Evolutionary conservation across 2,797 vertebrate genomes (phyloP).

Genomic region (Mallotus villosus): DNA sequence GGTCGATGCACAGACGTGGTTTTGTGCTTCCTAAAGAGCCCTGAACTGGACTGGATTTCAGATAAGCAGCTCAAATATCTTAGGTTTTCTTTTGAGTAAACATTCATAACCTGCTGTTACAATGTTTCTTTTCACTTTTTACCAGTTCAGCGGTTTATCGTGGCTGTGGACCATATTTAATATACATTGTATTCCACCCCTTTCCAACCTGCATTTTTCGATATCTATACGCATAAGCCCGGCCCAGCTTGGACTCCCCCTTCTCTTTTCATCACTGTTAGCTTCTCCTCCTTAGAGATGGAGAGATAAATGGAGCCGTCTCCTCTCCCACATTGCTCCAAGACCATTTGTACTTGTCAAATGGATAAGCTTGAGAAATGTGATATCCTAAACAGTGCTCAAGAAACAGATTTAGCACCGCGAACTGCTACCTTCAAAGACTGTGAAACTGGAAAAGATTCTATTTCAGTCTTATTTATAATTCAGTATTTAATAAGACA

Average conservation of each 20-base stretch:
- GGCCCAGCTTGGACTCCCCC: neutral
- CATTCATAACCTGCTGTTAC: neutral
- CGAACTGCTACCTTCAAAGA: neutral
- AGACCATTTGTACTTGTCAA: slow-evolving; percentile 7
- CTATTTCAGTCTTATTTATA: slow-evolving; percentile 8
- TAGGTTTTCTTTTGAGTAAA: neutral
- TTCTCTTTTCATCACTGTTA: neutral
- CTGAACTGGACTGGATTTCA: too few relatives aligned
- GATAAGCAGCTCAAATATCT: neutral
- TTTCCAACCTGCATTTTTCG: neutral
- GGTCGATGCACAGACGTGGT: neutral
- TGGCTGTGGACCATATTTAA: too few relatives aligned
- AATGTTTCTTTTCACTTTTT: too few relatives aligned
- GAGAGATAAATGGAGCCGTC: neutral
- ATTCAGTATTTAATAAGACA: neutral
- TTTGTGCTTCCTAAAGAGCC: too few relatives aligned
- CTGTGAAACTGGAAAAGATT: neutral
- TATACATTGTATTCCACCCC: neutral
- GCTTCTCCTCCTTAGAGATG: neutral
- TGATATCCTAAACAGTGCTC: slow-evolving; percentile 6
- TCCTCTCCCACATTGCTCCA: too few relatives aligned
- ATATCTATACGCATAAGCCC: neutral
- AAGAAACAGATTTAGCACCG: slow-evolving; percentile 4
- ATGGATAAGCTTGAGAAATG: neutral
- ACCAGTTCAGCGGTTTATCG: too few relatives aligned